Percentiles rank a stretch among this genome's conserved stretches.
phyloP scores from a whole-genome alignment of 1,140 invertebrate genomes.

The Plectrocnemia conspersa region DNA sequence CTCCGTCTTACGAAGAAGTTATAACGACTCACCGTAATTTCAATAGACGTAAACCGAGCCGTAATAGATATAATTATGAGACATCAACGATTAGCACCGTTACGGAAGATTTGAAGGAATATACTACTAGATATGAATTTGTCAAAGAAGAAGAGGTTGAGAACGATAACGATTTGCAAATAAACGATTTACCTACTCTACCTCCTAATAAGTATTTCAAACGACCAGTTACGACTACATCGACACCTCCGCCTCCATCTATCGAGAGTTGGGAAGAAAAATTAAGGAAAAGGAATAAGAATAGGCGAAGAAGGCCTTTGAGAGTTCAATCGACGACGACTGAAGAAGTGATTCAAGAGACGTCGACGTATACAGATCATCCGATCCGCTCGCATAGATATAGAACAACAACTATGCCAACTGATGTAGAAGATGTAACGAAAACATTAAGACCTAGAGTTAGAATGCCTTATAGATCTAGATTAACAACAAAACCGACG shows the following conservation, averaged over 20 bases:
- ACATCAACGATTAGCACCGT: constrained; percentile 17
- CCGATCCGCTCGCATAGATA: constrained; percentile 19
- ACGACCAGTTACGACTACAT: constrained; percentile 36
- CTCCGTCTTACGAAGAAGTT: constrained; percentile 21
- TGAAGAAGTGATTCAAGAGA: constrained; percentile 7
- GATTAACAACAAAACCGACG: constrained; percentile 43
- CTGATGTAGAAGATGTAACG: constrained; percentile 40
- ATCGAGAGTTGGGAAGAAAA: constrained; percentile 40
- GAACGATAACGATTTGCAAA: constrained; percentile 37
- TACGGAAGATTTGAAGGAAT: constrained; percentile 19
- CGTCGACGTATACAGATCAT: constrained; percentile 14
- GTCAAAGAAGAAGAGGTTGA: constrained; percentile 36
- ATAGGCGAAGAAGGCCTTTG: constrained; percentile 43
- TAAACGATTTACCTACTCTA: constrained; percentile 41
- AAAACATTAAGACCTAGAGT: constrained; percentile 42
- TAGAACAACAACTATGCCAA: constrained; percentile 30
- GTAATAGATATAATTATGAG: constrained; percentile 25
- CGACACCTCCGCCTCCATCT: constrained; percentile 34
- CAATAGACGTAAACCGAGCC: constrained; percentile 22
- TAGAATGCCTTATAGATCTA: constrained; percentile 38
- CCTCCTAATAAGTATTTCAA: constrained; percentile 48
- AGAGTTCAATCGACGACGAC: constrained; percentile 22
- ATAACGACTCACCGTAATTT: constrained; percentile 10
- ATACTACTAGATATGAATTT: constrained; percentile 46
- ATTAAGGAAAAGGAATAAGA: constrained; percentile 46